These are phyloP conservation scores for Globodera ellingtonae DNA, from an alignment of 1,140 invertebrate genomes.

Conservation along the genomic window DNA sequence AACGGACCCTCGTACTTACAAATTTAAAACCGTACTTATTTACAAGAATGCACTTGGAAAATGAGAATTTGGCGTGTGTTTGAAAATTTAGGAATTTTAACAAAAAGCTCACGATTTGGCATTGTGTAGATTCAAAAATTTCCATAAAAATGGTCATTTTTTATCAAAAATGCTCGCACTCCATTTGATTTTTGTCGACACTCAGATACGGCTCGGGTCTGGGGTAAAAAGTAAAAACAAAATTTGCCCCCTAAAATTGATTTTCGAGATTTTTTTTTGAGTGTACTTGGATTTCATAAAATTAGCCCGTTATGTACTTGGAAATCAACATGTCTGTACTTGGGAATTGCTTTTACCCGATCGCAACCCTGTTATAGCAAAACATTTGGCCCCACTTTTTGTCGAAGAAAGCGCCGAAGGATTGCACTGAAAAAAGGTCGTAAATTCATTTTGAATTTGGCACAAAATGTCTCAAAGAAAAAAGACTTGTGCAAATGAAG, in stretches of 20 bases:
- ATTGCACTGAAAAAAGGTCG: slow-evolving; percentile 2
- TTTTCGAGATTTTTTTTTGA: neutral
- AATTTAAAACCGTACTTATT: too few species aligned
- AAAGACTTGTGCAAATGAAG: slow-evolving; percentile 53
- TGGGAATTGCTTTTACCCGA: neutral
- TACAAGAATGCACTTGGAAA: too few species aligned
- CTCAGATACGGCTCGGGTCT: too few species aligned
- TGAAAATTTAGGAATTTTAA: neutral
- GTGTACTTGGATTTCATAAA: too few species aligned
- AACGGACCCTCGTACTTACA: too few species aligned
- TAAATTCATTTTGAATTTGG: slow-evolving; percentile 1
- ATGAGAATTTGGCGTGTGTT: neutral
- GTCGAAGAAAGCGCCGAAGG: slow-evolving; percentile 8
- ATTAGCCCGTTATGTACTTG: too few species aligned
- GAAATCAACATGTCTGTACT: too few species aligned
- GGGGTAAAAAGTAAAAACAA: too few species aligned
- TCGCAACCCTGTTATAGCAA: too few species aligned
- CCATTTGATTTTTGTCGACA: too few species aligned
- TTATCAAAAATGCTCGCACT: too few species aligned
- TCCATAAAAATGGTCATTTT: too few species aligned
- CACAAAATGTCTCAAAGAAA: neutral
- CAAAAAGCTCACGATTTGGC: neutral
- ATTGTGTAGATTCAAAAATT: neutral
- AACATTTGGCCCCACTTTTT: neutral
- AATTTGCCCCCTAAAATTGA: neutral